Base-by-base conservation (phyloP, 2,888 invertebrate genomes). In the Stenodema calcarata region DNA sequence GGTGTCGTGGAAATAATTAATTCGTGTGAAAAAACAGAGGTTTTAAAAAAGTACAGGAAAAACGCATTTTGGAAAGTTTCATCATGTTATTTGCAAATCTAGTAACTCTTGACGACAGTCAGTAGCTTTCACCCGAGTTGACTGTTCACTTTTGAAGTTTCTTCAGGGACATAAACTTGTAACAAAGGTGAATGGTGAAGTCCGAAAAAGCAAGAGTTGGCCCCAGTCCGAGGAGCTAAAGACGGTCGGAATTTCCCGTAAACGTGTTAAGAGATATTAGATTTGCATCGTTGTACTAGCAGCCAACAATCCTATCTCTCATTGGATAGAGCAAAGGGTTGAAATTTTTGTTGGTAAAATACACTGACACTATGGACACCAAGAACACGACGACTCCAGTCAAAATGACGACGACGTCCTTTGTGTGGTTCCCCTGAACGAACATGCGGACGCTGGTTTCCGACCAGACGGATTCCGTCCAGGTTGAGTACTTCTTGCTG, bases 401-500 rank as follows among this genome's bases (percentile, higher is more conserved):
- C n/a, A 92, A 91, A 54, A 94, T 91, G 1, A 93, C 93, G 87
- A 93, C 90, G 62, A 92, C 91, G 90, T 94, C 94, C 70, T 93
- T 93, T 30, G 91, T 91, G 27, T 93, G 92, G 14, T 95, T 93
- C 78, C 97, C 95, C 89, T 94, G 92, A 87, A 97, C 92, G 91
- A 97, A 97, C 92, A 97, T 94, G 88, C 95, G 93, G 87, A 96
- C 94, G 89, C 93, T 94, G 89, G 96, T 93, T 86, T 93, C 92
- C 86, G 93, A 92, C 97, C 97, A 98, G 69, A 95, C 94, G 0
- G 97, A 97, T 92, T 97, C 97, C 27, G 96, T 95, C 97, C 97
- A 97, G 14, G 96, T 94, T 4, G 97, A 96, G 91, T 95, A 98
- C 89, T 92, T 89, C 16, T 95, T 95, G 0, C 96, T 96, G 27